Evolutionary conservation across 2,888 invertebrate genomes (phyloP), one percentile per base, ranked within the genome.

Genomic region (Ennomos quercinarius): DNA sequence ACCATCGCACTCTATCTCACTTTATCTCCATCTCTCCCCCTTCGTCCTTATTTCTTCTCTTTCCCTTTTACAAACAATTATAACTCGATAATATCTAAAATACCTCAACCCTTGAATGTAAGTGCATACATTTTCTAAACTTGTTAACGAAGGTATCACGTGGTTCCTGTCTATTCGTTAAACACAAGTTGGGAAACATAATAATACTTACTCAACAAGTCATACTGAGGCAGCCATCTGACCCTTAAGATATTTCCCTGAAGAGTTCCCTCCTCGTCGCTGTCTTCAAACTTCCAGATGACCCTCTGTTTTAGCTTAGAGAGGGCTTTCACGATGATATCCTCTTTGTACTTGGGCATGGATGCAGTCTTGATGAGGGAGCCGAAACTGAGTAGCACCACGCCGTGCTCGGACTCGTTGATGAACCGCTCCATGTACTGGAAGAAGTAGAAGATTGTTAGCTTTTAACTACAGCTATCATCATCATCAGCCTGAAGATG

Each of bases 211-310:
- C 96, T 94, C 39, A 96, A 82, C 55, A 96, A 85, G 70, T 96
- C 96, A 67, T 94, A 94, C 74, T 96, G 96, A 0, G 96, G 96
- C 72, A 96, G 83, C 96, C 96, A 96, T 53, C 93, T 93, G 59
- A 93, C 93, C 46, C 94, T 88, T 81, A 95, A 86, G 0, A 96
- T 93, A 73, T 93, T 92, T 1, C 89, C 91, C 6, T 72, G 73
- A 1, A 84, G 66, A 0, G 85, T 87, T 0, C 91, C 91, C 45
- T 89, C 85, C 2, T 86, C 89, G 0, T 64, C 83, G 27, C 86
- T 82, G 36, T 94, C 90, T 76, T 96, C 96, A 93, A 95, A 96
- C 86, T 96, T 97, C 97, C 97, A 97, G 12, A 97, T 91, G 9
- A 97, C 94, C 49, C 95, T 93, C 72, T 96, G 94, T 34, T 95